phyloP scores from a whole-genome alignment of 2,888 invertebrate species.

The Digitonthophagus gazella region DNA sequence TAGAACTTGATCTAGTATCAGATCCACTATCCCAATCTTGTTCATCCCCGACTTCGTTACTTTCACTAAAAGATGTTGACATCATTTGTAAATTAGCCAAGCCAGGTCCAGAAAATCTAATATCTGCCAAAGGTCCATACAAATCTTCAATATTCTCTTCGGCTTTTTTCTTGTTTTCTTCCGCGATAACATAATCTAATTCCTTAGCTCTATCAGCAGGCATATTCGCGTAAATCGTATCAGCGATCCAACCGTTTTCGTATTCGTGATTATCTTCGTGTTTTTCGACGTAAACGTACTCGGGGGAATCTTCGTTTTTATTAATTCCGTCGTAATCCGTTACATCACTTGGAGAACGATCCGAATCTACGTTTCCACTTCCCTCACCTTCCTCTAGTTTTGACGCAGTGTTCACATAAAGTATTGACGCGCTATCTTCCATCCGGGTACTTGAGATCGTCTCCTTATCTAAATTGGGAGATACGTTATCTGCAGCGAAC shows the following conservation, averaged over 20 bases:
- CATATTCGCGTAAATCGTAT: conserved; percentile 20
- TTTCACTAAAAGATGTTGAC: conserved; percentile 54
- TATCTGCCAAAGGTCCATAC: conserved; percentile 48
- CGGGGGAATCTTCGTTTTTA: conserved; percentile 17
- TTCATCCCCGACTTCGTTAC: conserved; percentile 55
- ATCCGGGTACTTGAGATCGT: not conserved
- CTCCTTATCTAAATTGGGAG: not conserved
- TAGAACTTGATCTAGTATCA: conserved; percentile 69
- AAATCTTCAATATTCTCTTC: conserved; percentile 34
- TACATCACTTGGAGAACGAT: not conserved
- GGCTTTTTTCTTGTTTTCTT: conserved; percentile 1
- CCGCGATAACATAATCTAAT: conserved; percentile 11
- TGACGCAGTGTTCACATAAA: not conserved
- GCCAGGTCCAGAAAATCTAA: conserved; percentile 48
- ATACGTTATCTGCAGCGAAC: not conserved
- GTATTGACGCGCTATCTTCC: not conserved
- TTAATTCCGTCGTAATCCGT: not conserved
- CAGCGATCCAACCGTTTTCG: conserved; percentile 51
- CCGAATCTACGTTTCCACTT: not conserved
- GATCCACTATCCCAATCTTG: conserved; percentile 72
- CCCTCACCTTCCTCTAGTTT: conserved; percentile 6
- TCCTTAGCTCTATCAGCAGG: conserved; percentile 11
- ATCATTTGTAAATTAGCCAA: conserved; percentile 45
- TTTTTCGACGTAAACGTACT: conserved; percentile 43
- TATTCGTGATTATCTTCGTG: conserved; percentile 53